A percentile compares a stretch with the other conserved stretches of the same genome.
These are phyloP conservation scores for Philopedon plagiatum DNA, from an alignment of 2,888 invertebrate species.

Conservation along the genomic window DNA sequence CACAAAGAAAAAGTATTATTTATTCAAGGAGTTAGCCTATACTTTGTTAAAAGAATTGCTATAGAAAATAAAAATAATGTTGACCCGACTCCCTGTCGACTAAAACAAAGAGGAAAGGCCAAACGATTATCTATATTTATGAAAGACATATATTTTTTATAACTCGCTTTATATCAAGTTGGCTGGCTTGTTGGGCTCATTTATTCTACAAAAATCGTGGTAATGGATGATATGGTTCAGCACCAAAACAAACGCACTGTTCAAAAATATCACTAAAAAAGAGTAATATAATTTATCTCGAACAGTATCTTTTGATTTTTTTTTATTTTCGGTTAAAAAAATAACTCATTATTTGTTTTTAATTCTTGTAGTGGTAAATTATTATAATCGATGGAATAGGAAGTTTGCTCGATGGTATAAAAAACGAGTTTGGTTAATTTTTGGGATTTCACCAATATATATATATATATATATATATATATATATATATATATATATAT, in stretches of 20 bases:
- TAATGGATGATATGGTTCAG: neutral
- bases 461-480: too few species aligned
- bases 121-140: constrained; percentile 8
- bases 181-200: neutral
- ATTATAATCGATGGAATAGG: too few species aligned
- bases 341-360: too few species aligned
- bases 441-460: too few species aligned
- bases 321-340: too few species aligned
- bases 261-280: too few species aligned
- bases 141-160: constrained; percentile 5
- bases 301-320: too few species aligned
- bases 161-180: neutral
- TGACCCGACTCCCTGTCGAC: neutral
- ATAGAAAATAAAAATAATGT: neutral
- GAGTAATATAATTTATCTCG: too few species aligned
- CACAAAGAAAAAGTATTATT: neutral
- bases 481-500: too few species aligned
- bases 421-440: too few species aligned
- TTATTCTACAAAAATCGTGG: neutral
- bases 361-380: too few species aligned
- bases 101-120: neutral
- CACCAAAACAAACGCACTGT: neutral
- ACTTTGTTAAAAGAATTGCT: neutral
- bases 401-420: too few species aligned
- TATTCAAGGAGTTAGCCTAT: neutral